A percentile compares a stretch with the other conserved stretches of the same genome.
Conservation (phyloP, 2,113 vertebrate species). For the Coryphaenoides rupestris region DNA sequence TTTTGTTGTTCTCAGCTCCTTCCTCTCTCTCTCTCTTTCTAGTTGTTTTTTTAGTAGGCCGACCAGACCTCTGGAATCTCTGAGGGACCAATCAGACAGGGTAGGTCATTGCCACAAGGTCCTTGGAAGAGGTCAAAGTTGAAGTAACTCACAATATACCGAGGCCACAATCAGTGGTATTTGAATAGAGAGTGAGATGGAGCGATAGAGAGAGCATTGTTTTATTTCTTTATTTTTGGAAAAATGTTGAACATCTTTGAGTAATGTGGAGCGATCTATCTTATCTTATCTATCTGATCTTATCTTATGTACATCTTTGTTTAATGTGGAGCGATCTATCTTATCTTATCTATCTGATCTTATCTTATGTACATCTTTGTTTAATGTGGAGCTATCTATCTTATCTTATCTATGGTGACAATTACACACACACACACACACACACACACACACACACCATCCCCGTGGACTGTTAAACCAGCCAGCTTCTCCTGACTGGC, state of each 20-base stretch:
- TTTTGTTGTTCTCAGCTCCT: slow-evolving; percentile 18
- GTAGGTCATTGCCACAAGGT: slow-evolving; percentile 26
- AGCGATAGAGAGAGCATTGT: background rate
- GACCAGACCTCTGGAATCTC: slow-evolving; percentile 31
- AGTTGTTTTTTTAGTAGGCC: slow-evolving; percentile 21
- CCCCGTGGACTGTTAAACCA: slow-evolving; percentile 14
- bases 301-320: too few relatives aligned
- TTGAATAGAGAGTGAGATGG: slow-evolving; percentile 34
- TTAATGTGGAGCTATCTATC: too few relatives aligned
- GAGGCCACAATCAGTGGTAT: slow-evolving; percentile 41
- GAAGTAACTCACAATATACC: slow-evolving; percentile 58
- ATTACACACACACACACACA: slow-evolving; percentile 26
- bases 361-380: too few relatives aligned
- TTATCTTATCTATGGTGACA: slow-evolving; percentile 5
- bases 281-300: too few relatives aligned
- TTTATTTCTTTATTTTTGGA: too few relatives aligned
- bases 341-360: too few relatives aligned
- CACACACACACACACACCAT: slow-evolving; percentile 15
- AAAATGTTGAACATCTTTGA: too few relatives aligned
- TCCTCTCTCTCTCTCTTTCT: slow-evolving; percentile 10
- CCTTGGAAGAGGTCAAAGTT: slow-evolving; percentile 61
- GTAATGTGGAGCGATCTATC: too few relatives aligned
- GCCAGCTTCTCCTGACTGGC: slow-evolving; percentile 23
- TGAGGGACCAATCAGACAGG: slow-evolving; percentile 44
- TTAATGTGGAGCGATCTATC: too few relatives aligned